Evolutionary conservation across 2,113 vertebrate species (phyloP), one percentile per base, ranked within the genome.

Genomic region (Nymphicus hollandicus): DNA sequence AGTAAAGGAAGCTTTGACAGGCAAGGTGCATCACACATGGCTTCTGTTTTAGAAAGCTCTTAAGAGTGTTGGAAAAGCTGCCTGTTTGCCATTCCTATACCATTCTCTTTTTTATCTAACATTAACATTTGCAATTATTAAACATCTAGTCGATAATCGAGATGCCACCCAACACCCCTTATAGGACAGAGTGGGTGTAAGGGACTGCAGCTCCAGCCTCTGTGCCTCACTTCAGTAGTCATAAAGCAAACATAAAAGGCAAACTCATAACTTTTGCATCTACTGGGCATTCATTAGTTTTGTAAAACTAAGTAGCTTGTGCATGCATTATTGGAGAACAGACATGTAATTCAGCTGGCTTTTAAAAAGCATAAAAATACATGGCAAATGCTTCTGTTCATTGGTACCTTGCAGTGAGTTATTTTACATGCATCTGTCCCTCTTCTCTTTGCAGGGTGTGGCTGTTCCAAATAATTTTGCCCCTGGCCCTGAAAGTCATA

Each of bases 321-420:
- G 15, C 19, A 10, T 28, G 18, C 18, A 24, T 31, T 83, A 37
- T 18, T 50, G 73, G 46, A 81, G 19, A 24, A 71, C 1, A 19
- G 25, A 16, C 2, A 13, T 4, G 7, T 46, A 37, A 55, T 89
- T 89, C 53, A 73, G 88, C 10, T 31, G 17, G 6, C 8, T 90
- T 81, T 73, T 44, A 43, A 86, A 64, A 68, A 11, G 23, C 7
- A 9, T 31, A 39, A 74, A 81, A 68, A 11, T 10, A 70, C 46
- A 29, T 4, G 1, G 11, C 13, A 70, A 11, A 6, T 50, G 4
- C 2, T 87, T 49, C 52, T 49, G 6, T 43, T n/a, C 3, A 0
- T 31, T 78, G 68, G 17, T 60, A 31, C 16, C 10, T 61, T 79
- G 16, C 28, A 65, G 5, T 37, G 53, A 39, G 19, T 31, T 66